Conservation (phyloP, 2,888 invertebrate genomes). For the Agrotis clavis region DNA sequence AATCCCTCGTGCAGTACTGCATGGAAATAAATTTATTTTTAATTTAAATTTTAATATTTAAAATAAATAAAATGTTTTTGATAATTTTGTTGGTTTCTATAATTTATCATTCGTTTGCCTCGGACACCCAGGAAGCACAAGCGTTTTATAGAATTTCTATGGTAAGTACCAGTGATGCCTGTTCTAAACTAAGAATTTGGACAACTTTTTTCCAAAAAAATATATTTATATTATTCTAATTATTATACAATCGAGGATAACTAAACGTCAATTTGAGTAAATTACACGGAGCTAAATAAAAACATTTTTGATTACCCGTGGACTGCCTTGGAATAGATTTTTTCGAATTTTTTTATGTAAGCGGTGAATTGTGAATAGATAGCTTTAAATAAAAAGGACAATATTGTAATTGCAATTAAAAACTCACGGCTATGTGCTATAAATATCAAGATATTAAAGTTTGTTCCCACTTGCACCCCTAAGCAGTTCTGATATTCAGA, state of each 20-base stretch:
- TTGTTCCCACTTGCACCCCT: too few relatives aligned
- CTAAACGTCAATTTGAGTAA: not conserved
- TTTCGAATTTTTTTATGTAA: too few relatives aligned
- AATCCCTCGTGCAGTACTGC: constrained; percentile 38
- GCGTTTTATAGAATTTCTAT: constrained; percentile 78
- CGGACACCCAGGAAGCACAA: constrained; percentile 40
- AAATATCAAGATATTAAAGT: too few relatives aligned
- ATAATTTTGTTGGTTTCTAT: constrained; percentile 47
- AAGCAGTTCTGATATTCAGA: too few relatives aligned
- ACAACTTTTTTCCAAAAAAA: not conserved
- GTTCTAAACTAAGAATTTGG: not conserved
- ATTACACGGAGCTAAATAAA: too few relatives aligned
- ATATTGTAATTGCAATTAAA: too few relatives aligned
- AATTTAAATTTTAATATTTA: constrained; percentile 28
- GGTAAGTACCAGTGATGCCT: constrained; percentile 71
- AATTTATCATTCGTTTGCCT: constrained; percentile 32
- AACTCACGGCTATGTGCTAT: too few relatives aligned
- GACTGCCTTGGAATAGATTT: too few relatives aligned
- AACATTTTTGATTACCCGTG: too few relatives aligned
- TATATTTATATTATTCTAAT: not conserved
- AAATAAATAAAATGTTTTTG: constrained; percentile 54
- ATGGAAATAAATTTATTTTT: constrained; percentile 39
- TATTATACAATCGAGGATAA: not conserved
- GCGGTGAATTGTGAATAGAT: too few relatives aligned
- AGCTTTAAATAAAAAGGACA: too few relatives aligned